A percentile compares a stretch with the other conserved stretches of the same genome.
These are phyloP conservation scores for Lithophane ornitopus DNA, from an alignment of 2,888 invertebrate genomes.

Conservation along the genomic window DNA sequence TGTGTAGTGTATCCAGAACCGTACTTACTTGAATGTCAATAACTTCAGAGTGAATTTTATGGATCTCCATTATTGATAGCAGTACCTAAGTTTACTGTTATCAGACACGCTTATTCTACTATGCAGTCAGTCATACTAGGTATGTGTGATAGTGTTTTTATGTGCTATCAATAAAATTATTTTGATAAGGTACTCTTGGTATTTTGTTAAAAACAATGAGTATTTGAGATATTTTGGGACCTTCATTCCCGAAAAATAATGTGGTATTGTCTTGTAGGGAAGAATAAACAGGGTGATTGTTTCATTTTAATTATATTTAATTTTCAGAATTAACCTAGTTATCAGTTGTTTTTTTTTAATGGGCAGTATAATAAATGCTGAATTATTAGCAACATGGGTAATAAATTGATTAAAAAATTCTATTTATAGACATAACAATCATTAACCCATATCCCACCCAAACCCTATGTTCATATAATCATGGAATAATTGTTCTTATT, in stretches of 20 bases:
- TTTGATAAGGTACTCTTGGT: not conserved
- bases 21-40: slow-evolving; percentile 73
- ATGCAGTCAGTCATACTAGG: slow-evolving; percentile 29
- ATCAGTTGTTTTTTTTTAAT: not conserved
- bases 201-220: not conserved
- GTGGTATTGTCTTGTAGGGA: not conserved
- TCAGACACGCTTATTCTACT: slow-evolving; percentile 52
- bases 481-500: not conserved
- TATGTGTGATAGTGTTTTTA: slow-evolving; percentile 3
- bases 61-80: slow-evolving; percentile 36
- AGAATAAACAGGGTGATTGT: slow-evolving; percentile 12
- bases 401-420: not conserved
- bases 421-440: not conserved
- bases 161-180: not conserved
- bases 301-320: not conserved
- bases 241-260: not conserved
- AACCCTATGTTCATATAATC: not conserved
- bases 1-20: not conserved
- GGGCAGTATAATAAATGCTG: not conserved
- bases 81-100: slow-evolving; percentile 18
- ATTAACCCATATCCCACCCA: not conserved
- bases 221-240: not conserved
- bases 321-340: not conserved
- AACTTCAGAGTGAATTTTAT: slow-evolving; percentile 70
- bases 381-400: not conserved